Evolutionary conservation across 2,113 vertebrate species (phyloP).

Genomic region (Rattus norvegicus): GRCr8 NC_086038.1:44926501-44927000

Average conservation of each 20-base stretch:
- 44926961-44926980: too few species aligned
- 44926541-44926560: constrained; percentile 89
- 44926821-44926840: constrained; percentile 87
- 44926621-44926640: constrained; percentile 90
- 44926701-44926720: constrained; percentile 98
- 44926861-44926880: constrained; percentile 90
- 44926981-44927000: too few species aligned
- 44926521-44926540: constrained; percentile 94
- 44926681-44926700: constrained; percentile 89
- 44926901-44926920: constrained; percentile 34
- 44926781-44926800: constrained; percentile 79
- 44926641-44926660: constrained; percentile 95
- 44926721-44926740: constrained; percentile 93
- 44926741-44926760: constrained; percentile 95
- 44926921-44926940: constrained; percentile 88
- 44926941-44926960: too few species aligned
- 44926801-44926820: constrained; percentile 90
- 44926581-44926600: constrained; percentile 88
- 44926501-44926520: constrained; percentile 81
- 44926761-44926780: constrained; percentile 89
- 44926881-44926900: constrained; percentile 91
- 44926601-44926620: constrained; percentile 87
- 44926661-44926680: constrained; percentile 91
- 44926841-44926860: constrained; percentile 92
- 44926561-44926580: constrained; percentile 88